A percentile compares a stretch with the other conserved stretches of the same genome.
These are phyloP conservation scores for Serranus cabrilla DNA, from an alignment of 2,797 vertebrate genomes.

Conservation along the genomic window DNA sequence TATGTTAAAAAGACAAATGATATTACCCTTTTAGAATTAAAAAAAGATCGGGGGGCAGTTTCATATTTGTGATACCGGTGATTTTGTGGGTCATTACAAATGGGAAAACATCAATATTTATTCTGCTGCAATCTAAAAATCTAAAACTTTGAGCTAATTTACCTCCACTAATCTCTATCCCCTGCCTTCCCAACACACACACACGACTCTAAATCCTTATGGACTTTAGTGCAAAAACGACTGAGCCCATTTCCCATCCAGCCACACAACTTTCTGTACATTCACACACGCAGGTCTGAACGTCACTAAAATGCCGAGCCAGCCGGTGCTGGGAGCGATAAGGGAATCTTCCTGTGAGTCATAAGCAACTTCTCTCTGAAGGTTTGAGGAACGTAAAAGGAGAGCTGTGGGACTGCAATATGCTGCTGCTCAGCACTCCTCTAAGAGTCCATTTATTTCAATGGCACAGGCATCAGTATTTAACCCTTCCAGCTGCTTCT, in stretches of 20 bases:
- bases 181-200: not conserved
- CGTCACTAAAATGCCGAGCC: constrained; percentile 69
- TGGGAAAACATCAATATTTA: not conserved
- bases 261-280: constrained; percentile 53
- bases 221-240: constrained; percentile 48
- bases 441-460: constrained; percentile 60
- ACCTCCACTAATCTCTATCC: not conserved
- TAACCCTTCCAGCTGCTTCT: constrained; percentile 68
- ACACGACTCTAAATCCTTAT: constrained; percentile 49
- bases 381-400: constrained; percentile 64
- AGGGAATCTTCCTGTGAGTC: constrained; percentile 79
- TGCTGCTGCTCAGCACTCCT: constrained; percentile 70
- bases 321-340: constrained; percentile 73
- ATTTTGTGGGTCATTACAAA: not conserved
- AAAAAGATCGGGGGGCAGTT: too few relatives aligned
- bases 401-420: constrained; percentile 59
- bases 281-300: constrained; percentile 50
- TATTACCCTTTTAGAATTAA: not conserved
- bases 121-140: constrained; percentile 23
- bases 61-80: not conserved
- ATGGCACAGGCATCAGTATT: constrained; percentile 52
- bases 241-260: constrained; percentile 53
- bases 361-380: constrained; percentile 69
- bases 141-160: constrained; percentile 35
- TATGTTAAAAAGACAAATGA: not conserved